Base-by-base conservation (phyloP, 1,140 invertebrate species). In the Mylabris phalerata region DNA sequence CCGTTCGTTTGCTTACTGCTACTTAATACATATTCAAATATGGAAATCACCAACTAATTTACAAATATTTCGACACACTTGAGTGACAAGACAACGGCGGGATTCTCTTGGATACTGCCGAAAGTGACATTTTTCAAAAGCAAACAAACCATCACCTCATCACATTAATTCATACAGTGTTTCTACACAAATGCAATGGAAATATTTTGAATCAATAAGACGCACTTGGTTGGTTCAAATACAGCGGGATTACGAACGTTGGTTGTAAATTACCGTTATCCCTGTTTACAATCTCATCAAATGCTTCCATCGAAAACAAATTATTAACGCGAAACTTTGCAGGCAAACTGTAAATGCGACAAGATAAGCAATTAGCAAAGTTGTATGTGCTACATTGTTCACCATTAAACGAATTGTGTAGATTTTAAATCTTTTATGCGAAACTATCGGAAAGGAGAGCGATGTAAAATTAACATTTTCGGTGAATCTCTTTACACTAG, bases 11-110 rank as follows among this genome's bases (percentile, higher is more conserved):
- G 50, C 55, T 50, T 54, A 43, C 45, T 57, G 50, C 49, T 54
- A 45, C 57, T 58, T 55, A 19, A 58, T 62, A 59, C 60, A 62
- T 62, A 62, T 62, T 62, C 60, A 62, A 59, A 62, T 62, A 62
- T 62, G 60, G 60, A 58, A 62, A 62, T 62, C 50, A 58, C 50
- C 45, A 24, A 49, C 56, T 50, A 51, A 51, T 62, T 59, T 62
- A 62, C 56, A 62, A 19, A 59, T 55, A 57, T 58, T 60, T 55
- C 56, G 60, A 62, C 60, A 55, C 51, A 48, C 45, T 38, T 58
- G 58, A 62, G 56, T 58, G 50, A 44, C 60, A 42, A 50, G 56
- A 62, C 44, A 56, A 9, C 48, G 32, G 7, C 32, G 32, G 32
- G 32, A 32, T 32, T 1, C 27, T 32, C 27, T 32, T 32, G 7